Conservation (phyloP, 2,797 vertebrate genomes). For the Micropoecilia bifurca region DNA sequence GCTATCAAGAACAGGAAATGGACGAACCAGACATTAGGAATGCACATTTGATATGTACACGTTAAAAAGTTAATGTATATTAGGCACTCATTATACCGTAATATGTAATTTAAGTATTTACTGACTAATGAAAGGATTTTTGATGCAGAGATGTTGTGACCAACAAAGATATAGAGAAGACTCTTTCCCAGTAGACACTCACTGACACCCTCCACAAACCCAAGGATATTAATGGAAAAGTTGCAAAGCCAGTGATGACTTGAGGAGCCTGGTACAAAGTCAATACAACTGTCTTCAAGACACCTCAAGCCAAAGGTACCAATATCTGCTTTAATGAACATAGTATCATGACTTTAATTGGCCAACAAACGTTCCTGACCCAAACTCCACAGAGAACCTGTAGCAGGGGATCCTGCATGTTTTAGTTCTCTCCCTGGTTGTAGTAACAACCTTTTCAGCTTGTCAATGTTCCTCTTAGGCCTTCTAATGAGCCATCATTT, state of each 20-base stretch:
- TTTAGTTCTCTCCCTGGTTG: too few species aligned
- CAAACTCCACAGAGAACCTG: not conserved
- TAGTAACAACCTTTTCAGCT: too few species aligned
- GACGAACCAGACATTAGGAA: not conserved
- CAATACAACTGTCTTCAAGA: not conserved
- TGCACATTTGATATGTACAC: not conserved
- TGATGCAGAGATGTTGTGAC: not conserved
- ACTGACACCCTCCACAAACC: not conserved
- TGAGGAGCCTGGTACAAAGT: not conserved
- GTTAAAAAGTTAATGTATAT: not conserved
- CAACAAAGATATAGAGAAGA: not conserved
- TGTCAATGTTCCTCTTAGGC: too few species aligned
- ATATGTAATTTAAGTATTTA: not conserved
- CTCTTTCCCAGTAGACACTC: not conserved
- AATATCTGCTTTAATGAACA: not conserved
- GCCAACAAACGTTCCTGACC: not conserved
- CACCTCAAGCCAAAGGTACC: not conserved
- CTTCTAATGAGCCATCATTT: too few species aligned
- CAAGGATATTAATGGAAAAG: not conserved
- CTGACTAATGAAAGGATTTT: not conserved
- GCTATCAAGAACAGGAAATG: conserved; percentile 27
- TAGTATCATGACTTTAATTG: not conserved
- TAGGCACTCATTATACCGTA: not conserved
- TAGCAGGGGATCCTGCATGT: too few species aligned
- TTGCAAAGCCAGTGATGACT: not conserved